A percentile compares a stretch with the other conserved stretches of the same genome.
These are phyloP conservation scores for Uloborus diversus DNA, from an alignment of 1,140 invertebrate genomes.

Conservation along the genomic window DNA sequence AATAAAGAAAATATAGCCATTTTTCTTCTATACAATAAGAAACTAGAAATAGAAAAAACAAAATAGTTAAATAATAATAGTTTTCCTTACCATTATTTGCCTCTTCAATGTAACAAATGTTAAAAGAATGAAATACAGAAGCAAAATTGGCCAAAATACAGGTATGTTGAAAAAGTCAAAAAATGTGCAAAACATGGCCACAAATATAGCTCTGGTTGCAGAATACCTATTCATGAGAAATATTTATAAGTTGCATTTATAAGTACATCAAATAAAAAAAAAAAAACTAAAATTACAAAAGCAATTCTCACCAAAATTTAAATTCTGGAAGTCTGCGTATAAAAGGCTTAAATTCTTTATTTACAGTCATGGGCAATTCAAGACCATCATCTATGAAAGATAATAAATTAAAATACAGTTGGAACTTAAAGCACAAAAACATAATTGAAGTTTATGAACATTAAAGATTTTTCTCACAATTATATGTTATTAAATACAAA, in stretches of 20 bases:
- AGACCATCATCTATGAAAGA: conserved; percentile 85
- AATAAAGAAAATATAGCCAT: too few relatives aligned
- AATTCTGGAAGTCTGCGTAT: conserved; percentile 98
- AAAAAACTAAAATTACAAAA: not conserved
- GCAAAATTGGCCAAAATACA: conserved; percentile 99
- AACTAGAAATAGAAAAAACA: not conserved
- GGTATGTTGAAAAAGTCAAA: conserved; percentile 99
- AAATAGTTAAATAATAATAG: not conserved
- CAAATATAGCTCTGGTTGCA: conserved; percentile 91
- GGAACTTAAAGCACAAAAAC: too few relatives aligned
- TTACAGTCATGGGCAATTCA: conserved; percentile 90
- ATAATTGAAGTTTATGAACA: too few relatives aligned
- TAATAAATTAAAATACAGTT: too few relatives aligned
- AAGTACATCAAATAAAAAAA: too few relatives aligned
- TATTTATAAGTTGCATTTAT: not conserved
- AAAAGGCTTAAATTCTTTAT: conserved; percentile 98
- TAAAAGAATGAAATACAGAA: conserved; percentile 98
- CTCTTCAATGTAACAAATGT: conserved; percentile 99
- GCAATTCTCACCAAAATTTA: conserved; percentile 89
- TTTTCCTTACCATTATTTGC: conserved; percentile 88
- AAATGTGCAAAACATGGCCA: conserved; percentile 92
- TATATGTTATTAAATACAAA: too few relatives aligned
- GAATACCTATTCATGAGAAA: conserved; percentile 74
- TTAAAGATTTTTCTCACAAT: too few relatives aligned
- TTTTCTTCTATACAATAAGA: too few relatives aligned